Evolutionary conservation across 1,140 invertebrate species (phyloP).

Genomic region (Drosophila sulfurigaster): DNA sequence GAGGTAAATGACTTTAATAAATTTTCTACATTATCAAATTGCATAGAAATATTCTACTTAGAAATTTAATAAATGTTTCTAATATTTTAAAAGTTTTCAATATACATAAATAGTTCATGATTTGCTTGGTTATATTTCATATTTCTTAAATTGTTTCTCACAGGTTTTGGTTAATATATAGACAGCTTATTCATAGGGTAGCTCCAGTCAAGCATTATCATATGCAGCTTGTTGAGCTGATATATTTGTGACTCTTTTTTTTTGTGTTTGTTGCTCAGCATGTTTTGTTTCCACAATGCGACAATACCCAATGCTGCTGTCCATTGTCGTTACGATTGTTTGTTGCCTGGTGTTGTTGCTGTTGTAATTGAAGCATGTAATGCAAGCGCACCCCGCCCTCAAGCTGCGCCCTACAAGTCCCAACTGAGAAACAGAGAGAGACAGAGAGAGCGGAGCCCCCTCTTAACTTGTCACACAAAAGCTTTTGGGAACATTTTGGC

Average conservation of each 20-base stretch:
- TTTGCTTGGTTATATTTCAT: too few relatives aligned
- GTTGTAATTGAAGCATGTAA: slow-evolving; percentile 82
- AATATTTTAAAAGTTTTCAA: too few relatives aligned
- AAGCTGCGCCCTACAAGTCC: slow-evolving; percentile 11
- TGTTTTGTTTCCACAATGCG: slow-evolving; percentile 63
- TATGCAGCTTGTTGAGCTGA: neutral
- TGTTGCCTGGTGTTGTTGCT: slow-evolving; percentile 33
- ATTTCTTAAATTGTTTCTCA: too few relatives aligned
- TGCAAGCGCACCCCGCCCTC: slow-evolving; percentile 48
- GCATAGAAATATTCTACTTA: too few relatives aligned
- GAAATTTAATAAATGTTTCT: too few relatives aligned
- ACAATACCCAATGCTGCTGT: slow-evolving; percentile 64
- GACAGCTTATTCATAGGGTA: slow-evolving; percentile 1
- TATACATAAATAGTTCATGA: too few relatives aligned
- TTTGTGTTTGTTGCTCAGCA: neutral
- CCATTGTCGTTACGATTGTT: slow-evolving; percentile 54
- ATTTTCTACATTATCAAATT: too few relatives aligned
- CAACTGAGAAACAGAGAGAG: neutral
- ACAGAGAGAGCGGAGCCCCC: neutral
- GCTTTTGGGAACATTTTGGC: slow-evolving; percentile 81
- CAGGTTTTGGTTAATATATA: neutral
- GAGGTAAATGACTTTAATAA: too few relatives aligned
- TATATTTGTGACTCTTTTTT: slow-evolving; percentile 39
- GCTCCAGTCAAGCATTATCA: neutral
- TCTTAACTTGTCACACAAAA: slow-evolving; percentile 74